Evolutionary conservation across 64 coral and sea anemone species (phyloP).

Genomic region (Montipora foliosa): DNA sequence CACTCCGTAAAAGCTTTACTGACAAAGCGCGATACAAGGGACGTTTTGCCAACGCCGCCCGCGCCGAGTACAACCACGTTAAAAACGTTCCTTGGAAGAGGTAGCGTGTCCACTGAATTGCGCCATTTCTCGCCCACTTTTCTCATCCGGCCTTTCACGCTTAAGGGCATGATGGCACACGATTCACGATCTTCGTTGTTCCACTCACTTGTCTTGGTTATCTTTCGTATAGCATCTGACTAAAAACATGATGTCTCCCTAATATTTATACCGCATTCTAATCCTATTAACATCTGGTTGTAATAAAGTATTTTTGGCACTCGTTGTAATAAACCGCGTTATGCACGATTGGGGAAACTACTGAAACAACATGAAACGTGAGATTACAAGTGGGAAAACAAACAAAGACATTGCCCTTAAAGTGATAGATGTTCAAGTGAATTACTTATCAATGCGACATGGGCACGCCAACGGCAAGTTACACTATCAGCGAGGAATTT

Average conservation of each 20-base stretch:
- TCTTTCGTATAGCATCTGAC: not conserved
- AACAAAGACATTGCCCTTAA: not conserved
- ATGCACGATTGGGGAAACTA: not conserved
- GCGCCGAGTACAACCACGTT: slow-evolving; percentile 92
- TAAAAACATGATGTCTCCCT: not conserved
- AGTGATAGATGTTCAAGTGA: not conserved
- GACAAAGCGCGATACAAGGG: slow-evolving; percentile 74
- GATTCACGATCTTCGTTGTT: not conserved
- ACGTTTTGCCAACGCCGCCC: slow-evolving; percentile 93
- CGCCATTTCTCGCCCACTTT: slow-evolving; percentile 62
- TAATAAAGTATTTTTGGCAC: slow-evolving; percentile 37
- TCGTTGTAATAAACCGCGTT: not conserved
- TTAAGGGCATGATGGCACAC: not conserved
- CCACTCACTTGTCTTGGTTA: not conserved
- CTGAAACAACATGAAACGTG: slow-evolving; percentile 35
- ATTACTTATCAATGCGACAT: not conserved
- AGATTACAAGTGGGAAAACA: not conserved
- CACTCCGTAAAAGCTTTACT: slow-evolving; percentile 67
- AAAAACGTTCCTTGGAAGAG: slow-evolving; percentile 83
- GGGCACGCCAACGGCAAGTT: not conserved
- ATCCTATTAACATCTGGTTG: not conserved
- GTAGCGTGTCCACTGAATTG: slow-evolving; percentile 74
- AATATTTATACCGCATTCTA: not conserved
- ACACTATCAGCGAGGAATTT: not conserved
- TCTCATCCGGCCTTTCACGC: slow-evolving; percentile 15